Percentiles rank a stretch among this genome's conserved stretches.
Conservation (phyloP, 1,140 invertebrate genomes). For the Pseudoatta argentina region DNA sequence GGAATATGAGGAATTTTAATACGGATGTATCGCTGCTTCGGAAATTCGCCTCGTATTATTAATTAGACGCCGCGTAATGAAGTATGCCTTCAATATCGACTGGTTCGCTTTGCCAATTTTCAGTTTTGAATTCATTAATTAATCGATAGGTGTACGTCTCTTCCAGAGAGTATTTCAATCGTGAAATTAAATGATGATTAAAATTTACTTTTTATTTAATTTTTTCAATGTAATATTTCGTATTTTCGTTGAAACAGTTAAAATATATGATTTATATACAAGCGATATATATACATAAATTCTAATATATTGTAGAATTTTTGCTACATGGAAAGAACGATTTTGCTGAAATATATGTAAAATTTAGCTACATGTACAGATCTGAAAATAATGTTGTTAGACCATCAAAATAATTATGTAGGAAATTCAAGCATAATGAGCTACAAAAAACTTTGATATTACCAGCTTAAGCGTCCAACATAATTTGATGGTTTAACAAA, state of each 20-base stretch:
- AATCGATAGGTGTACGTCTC: background rate
- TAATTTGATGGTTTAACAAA: too few relatives aligned
- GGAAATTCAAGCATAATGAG: too few relatives aligned
- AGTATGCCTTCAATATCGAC: constrained; percentile 30
- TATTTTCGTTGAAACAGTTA: background rate
- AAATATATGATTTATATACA: background rate
- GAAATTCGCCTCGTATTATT: constrained; percentile 32
- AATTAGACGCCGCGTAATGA: constrained; percentile 47
- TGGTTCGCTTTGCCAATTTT: constrained; percentile 20
- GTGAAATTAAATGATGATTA: constrained; percentile 7
- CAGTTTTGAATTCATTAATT: constrained; percentile 5
- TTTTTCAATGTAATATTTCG: background rate
- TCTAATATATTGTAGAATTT: background rate
- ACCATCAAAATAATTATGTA: too few relatives aligned
- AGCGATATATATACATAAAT: background rate
- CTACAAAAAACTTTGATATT: too few relatives aligned
- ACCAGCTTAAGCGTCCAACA: too few relatives aligned
- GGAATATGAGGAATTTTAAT: constrained; percentile 63
- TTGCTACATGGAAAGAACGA: background rate
- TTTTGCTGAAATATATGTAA: too few relatives aligned
- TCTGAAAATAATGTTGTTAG: too few relatives aligned
- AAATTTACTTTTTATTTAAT: background rate
- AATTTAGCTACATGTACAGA: too few relatives aligned
- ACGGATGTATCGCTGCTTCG: constrained; percentile 45
- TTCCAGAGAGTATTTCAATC: background rate